Evolutionary conservation across 2,797 vertebrate genomes (phyloP), one percentile per base, ranked within the genome.

Genomic region (Oryzias sinensis): DNA sequence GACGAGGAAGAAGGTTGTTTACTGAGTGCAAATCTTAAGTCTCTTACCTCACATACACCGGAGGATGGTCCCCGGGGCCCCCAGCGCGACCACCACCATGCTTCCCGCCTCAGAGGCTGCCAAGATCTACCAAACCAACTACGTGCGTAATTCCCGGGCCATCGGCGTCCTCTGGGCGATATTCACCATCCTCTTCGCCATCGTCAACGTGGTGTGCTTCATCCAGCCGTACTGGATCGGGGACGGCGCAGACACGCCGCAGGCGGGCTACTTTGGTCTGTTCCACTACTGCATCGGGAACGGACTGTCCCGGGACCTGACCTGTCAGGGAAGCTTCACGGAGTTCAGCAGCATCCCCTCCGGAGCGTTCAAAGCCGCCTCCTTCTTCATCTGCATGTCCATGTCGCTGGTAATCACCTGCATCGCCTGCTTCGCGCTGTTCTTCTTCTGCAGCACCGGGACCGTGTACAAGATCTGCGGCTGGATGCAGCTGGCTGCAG

Each of bases 161-260:
- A 99, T 99, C 87, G 97, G 97, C 61, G 95, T 98, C 80, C 92
- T 99, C 59, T 99, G 97, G 97, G 96, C 96, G 85, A 98, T 98
- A 85, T 98, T 98, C 94, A 99, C 97, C 89, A 95, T 98, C 87
- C 94, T 95, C 80, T 98, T 99, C 80, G 97, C 97, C 81, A 98
- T 99, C 74, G 95, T 98, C 65, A 98, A 95, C 87, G 96, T 99
- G 92, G 97, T 98, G 83, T 97, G 96, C 81, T 98, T 98, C 89
- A 97, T 98, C 87, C 96, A 98, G 93, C 97, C 97, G 14, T 99
- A 98, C 92, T 99, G 97, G 97, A 98, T 99, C 82, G 97, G 97
- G 16, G 97, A 99, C 87, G 95, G 97, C 67, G 87, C 91, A 89
- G 93, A 98, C 89, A 98, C 96, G 25, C 97, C 97, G 51, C 96